Evolutionary conservation across 2,113 vertebrate genomes (phyloP), one percentile per base, ranked within the genome.

Genomic region (Mohoua ochrocephala): DNA sequence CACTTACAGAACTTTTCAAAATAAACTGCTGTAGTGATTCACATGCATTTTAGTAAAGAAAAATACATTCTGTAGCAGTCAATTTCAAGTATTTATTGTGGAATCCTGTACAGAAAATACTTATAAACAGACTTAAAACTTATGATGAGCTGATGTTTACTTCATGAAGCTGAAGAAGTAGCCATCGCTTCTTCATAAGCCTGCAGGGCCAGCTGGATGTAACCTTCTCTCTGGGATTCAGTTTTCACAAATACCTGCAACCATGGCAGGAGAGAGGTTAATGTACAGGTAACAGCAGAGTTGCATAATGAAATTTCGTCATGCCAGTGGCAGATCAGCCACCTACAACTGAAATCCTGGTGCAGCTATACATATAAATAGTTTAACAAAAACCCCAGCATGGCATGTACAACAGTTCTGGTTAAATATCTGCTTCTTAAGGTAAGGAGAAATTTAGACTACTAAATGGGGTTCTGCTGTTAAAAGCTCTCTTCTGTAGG

Each of bases 191-290:
- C 98, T 91, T 99, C 97, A 20, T 98, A 98, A 31, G 98, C 98
- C 81, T 99, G 99, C 68, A 99, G 97, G 57, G 98, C 98, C 93
- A 99, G 96, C 84, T 99, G 98, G 64, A 99, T 98, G 76, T 99
- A 99, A 50, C 99, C 98, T 33, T 98, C 98, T 89, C 94, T 98
- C 93, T 98, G 98, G 47, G 99, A 98, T 95, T 99, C 99, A 68
- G 97, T 98, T 97, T 98, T 98, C 80, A 97, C 97, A 91, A 99
- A 99, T 35, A 98, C 97, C 99, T 99, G 95, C 89, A 94, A 60
- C 56, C 30, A 4, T 6, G n/a, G 23, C 9, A 89, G 30, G 41
- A 54, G 18, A 86, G 24, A 42, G 33, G 82, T 68, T 61, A 68
- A 64, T 27, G 30, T 3, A 74, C 23, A 44, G 8, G 28, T 49